Conservation (phyloP, 2,888 invertebrate genomes). For the Epinotia nisella region DNA sequence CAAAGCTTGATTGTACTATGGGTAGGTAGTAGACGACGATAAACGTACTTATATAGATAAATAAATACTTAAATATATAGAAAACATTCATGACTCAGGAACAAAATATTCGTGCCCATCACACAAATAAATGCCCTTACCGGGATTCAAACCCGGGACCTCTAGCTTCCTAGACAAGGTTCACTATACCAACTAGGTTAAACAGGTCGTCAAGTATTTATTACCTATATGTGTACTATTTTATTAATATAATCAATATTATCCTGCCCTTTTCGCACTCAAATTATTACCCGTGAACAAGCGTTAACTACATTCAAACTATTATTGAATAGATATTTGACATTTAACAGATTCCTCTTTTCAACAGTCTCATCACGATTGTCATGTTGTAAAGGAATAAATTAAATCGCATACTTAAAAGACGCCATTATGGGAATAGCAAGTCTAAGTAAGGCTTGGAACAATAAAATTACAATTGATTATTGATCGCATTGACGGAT, state of each 20-base stretch:
- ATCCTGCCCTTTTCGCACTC: constrained; percentile 1
- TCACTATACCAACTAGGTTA: too few relatives aligned
- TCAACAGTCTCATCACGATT: constrained; percentile 51
- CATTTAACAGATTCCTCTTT: constrained; percentile 47
- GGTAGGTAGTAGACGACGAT: too few relatives aligned
- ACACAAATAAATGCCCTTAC: too few relatives aligned
- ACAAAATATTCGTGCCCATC: too few relatives aligned
- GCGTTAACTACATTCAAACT: constrained; percentile 32
- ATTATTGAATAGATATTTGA: constrained; percentile 44
- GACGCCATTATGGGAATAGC: constrained; percentile 52
- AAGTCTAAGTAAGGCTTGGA: constrained; percentile 49
- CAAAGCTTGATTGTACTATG: too few relatives aligned
- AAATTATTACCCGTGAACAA: constrained; percentile 38
- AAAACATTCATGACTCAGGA: too few relatives aligned
- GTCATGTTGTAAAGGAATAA: constrained; percentile 51
- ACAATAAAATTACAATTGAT: constrained; percentile 58
- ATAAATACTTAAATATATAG: too few relatives aligned
- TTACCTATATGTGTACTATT: not conserved
- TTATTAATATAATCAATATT: not conserved
- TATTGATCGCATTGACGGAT: constrained; percentile 42
- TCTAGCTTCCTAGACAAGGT: too few relatives aligned
- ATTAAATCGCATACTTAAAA: constrained; percentile 51
- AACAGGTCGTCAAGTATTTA: too few relatives aligned
- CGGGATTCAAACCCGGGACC: too few relatives aligned
- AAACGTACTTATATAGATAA: too few relatives aligned